Evolutionary conservation across 2,113 vertebrate species (phyloP).

Genomic region (Oncorhynchus clarkii): DNA sequence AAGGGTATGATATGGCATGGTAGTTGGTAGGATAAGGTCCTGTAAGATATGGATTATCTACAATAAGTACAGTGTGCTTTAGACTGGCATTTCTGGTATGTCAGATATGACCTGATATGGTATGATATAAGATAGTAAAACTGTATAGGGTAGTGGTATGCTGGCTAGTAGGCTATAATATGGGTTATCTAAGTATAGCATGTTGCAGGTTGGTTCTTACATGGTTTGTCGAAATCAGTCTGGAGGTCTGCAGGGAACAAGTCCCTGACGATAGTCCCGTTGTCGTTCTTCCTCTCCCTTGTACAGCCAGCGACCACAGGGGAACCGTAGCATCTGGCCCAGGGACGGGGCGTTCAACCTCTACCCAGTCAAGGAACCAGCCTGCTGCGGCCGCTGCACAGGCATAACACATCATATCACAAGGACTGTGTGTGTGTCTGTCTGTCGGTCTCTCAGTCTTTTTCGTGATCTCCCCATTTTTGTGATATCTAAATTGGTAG

Average conservation of each 20-base stretch:
- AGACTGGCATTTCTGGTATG: too few species aligned
- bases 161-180: too few species aligned
- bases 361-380: slow-evolving; percentile 97
- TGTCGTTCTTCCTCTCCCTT: slow-evolving; percentile 80
- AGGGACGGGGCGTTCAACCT: slow-evolving; percentile 91
- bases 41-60: too few species aligned
- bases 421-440: not conserved
- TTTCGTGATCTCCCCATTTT: too few species aligned
- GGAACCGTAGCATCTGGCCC: slow-evolving; percentile 85
- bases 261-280: slow-evolving; percentile 82
- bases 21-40: too few species aligned
- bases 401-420: slow-evolving; percentile 11
- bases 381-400: slow-evolving; percentile 81
- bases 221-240: slow-evolving; percentile 85
- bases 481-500: too few species aligned
- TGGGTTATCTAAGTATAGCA: too few species aligned
- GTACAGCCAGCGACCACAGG: slow-evolving; percentile 94
- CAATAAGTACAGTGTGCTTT: too few species aligned
- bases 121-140: too few species aligned
- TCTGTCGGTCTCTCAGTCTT: slow-evolving; percentile 63
- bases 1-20: too few species aligned
- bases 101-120: too few species aligned
- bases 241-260: slow-evolving; percentile 87
- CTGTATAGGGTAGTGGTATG: too few species aligned
- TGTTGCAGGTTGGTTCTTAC: slow-evolving; percentile 64